These are phyloP conservation scores for Lasioglossum leucozonium DNA, from an alignment of 2,888 invertebrate species.

Conservation along the genomic window DNA sequence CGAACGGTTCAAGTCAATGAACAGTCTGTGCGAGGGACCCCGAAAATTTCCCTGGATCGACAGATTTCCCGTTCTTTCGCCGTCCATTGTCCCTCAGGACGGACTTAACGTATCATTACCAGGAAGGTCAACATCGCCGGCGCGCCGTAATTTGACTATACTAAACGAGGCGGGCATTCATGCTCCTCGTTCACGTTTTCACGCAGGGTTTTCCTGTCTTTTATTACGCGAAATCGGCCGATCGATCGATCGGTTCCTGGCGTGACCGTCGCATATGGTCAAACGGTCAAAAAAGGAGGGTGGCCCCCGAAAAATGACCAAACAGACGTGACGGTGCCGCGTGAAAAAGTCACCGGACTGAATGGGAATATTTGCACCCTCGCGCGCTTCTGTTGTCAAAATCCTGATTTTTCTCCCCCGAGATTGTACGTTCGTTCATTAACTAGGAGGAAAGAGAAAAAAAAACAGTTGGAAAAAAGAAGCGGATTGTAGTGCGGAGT, in stretches of 20 bases:
- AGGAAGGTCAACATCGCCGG: conserved; percentile 61
- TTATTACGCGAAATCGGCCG: conserved; percentile 75
- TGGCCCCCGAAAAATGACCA: conserved; percentile 78
- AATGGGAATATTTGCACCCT: conserved; percentile 59
- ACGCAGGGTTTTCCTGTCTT: conserved; percentile 66
- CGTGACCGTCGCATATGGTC: conserved; percentile 81
- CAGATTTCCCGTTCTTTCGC: conserved; percentile 66
- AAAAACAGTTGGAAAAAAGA: not conserved
- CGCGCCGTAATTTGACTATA: conserved; percentile 75
- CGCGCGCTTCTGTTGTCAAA: conserved; percentile 56
- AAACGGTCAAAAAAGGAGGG: conserved; percentile 83
- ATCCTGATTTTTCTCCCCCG: conserved; percentile 44
- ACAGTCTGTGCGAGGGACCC: conserved; percentile 12
- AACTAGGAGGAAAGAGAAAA: not conserved
- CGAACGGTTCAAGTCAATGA: not conserved
- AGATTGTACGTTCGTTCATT: conserved; percentile 29
- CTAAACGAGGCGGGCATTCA: conserved; percentile 67
- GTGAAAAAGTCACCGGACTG: conserved; percentile 64
- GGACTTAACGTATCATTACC: conserved; percentile 75
- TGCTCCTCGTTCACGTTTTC: conserved; percentile 48
- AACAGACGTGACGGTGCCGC: conserved; percentile 66
- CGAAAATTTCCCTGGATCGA: conserved; percentile 29
- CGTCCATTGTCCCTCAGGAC: conserved; percentile 55
- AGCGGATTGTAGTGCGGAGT: not conserved
- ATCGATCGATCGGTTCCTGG: conserved; percentile 61